Evolutionary conservation across 2,113 vertebrate species (phyloP), one percentile per base, ranked within the genome.

Genomic region (Chionodraco myersi): DNA sequence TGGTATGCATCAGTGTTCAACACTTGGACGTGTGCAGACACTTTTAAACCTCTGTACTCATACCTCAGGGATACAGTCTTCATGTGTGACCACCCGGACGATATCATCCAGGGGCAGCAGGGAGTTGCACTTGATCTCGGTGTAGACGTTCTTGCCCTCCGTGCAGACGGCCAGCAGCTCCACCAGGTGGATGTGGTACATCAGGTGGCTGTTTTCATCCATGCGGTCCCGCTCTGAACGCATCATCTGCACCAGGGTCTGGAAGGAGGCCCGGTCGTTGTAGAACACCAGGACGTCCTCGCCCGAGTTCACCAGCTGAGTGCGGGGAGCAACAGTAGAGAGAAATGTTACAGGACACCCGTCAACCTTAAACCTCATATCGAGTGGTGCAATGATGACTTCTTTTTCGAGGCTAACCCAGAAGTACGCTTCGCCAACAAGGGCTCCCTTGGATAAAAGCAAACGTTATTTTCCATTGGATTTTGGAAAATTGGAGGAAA

Each of bases 211-310:
- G 93, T 97, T 98, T 77, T 98, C 97, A 1, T 99, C 98, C 96
- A 98, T 97, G 18, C 98, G 94, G 77, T 99, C 98, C 41, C 98
- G 93, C 89, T 99, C 98, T 0, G 97, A 99, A n/a, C 97, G 94
- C 98, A 99, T 99, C 98, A 99, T 99, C 87, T 97, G 97, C 84
- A 99, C 96, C 83, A 99, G 91, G 0, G 97, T 99, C 94, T 99
- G 98, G 94, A 99, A 99, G 62, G 98, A 99, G 56, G 98, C 98
- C 45, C 98, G 95, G 92, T 99, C 98, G 0, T 99, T 99, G 92
- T 99, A 99, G 90, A 99, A 99, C 83, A 99, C 98, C 3, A 99
- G 93, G 74, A 99, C 98, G 0, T 99, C 98, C 75, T 99, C 98
- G 16, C 98, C 98, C 0, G 98, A 96, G 0, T 97, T 99, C 88